Evolutionary conservation across 1,140 invertebrate genomes (phyloP), one percentile per base, ranked within the genome.

Genomic region (Drosophila orena): DNA sequence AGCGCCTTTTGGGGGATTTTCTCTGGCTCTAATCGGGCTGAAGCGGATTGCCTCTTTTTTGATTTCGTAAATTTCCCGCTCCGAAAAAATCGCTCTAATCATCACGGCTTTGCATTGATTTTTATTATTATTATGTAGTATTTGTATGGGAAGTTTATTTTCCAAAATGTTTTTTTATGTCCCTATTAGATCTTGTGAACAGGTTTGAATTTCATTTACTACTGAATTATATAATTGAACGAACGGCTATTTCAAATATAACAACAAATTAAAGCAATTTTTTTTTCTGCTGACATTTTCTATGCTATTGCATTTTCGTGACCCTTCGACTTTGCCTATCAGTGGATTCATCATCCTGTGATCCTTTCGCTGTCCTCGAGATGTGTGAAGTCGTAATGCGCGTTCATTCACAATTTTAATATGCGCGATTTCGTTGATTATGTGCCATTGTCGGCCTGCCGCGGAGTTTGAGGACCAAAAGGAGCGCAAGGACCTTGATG

Each of bases 351-450:
- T 60, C 12, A 24, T 35, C n/a, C 11, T 38, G 37, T 38, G 20
- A 12, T 6, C 34, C n/a, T 12, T 35, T 4, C 15, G n/a, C 22
- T 30, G 30, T 30, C 30, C 30, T 30, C 30, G 42, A 38, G 11
- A 17, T 46, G 65, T 15, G 35, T 56, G 44, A 34, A 61, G 22
- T 64, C 52, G 68, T 57, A 52, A 34, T 42, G 47, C 34, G 35
- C 53, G 17, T 62, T 61, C 52, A 56, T 64, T 64, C 59, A 47
- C 62, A 54, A 47, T 76, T 76, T 76, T 76, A 76, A 76, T 77
- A 69, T 76, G 61, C 53, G 74, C 73, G 71, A 76, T 76, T 77
- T 58, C 54, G 74, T 78, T 78, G 76, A 78, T 78, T 78, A 78
- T 77, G 74, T 50, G 74, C 76, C 74, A 78, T 78, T 78, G 76